These are phyloP conservation scores for Glyphotaelius pellucidus DNA, from an alignment of 2,888 invertebrate genomes.

Conservation along the genomic window DNA sequence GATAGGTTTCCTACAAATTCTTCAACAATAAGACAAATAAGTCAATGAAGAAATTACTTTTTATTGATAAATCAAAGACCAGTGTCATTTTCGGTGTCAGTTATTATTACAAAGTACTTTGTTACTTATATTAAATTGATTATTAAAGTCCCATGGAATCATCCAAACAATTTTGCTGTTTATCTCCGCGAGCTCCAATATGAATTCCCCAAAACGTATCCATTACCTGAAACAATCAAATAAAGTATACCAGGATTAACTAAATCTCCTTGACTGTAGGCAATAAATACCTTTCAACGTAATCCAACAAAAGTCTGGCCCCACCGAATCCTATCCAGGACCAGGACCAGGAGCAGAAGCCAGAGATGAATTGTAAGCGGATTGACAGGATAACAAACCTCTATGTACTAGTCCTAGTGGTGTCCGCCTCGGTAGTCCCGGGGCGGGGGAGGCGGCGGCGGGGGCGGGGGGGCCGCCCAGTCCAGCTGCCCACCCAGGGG, in stretches of 20 bases:
- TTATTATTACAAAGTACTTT: neutral
- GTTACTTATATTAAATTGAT: constrained; percentile 1
- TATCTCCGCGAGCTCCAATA: constrained; percentile 65
- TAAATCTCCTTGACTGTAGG: constrained; percentile 20
- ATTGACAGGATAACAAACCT: constrained; percentile 61
- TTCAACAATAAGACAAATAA: neutral
- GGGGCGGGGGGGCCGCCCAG: constrained; percentile 68
- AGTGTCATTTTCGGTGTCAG: neutral
- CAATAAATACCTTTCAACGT: constrained; percentile 17
- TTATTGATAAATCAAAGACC: neutral
- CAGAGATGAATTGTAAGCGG: constrained; percentile 21
- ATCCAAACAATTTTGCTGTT: constrained; percentile 22
- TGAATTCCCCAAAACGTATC: constrained; percentile 65
- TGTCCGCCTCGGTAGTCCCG: constrained; percentile 65
- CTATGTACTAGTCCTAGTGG: constrained; percentile 57
- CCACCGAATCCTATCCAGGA: constrained; percentile 2
- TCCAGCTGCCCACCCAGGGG: constrained; percentile 67
- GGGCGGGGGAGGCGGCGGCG: constrained; percentile 72
- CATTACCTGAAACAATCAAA: constrained; percentile 65
- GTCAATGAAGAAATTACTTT: constrained; percentile 30
- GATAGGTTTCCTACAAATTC: neutral
- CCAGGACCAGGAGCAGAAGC: neutral
- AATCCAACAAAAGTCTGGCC: constrained; percentile 25
- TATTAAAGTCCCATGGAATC: constrained; percentile 18
- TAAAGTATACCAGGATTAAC: constrained; percentile 59